phyloP scores from a whole-genome alignment of 2,797 vertebrate genomes.

The Octomys mimax region DNA sequence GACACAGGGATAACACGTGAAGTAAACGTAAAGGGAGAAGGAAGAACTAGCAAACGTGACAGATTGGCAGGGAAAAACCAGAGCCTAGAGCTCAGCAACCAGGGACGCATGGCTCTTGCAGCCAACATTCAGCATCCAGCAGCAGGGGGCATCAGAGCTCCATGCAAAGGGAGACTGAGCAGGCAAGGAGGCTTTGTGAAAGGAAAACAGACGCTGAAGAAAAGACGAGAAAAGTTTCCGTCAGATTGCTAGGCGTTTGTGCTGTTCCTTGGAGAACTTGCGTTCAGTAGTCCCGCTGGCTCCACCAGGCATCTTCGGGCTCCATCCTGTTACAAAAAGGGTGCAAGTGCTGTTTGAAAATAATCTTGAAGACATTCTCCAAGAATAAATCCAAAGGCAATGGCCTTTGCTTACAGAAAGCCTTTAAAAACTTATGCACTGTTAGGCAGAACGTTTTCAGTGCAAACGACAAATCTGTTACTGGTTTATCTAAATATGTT shows the following conservation, averaged over 20 bases:
- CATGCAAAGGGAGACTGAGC: conserved; percentile 55
- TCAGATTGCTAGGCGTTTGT: neutral
- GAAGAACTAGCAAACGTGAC: neutral
- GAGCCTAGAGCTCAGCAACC: neutral
- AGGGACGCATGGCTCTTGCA: neutral
- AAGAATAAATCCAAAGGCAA: neutral
- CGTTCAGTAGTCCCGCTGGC: neutral
- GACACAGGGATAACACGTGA: neutral
- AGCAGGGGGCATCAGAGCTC: conserved; percentile 89
- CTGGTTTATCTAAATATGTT: neutral
- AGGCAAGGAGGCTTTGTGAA: neutral
- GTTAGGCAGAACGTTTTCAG: neutral
- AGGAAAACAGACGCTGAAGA: neutral
- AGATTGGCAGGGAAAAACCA: neutral
- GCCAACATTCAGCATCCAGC: conserved; percentile 58
- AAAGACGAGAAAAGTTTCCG: neutral
- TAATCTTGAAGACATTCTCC: neutral
- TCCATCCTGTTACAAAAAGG: neutral
- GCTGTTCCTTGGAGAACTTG: neutral
- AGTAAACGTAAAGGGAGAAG: neutral
- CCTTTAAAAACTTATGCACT: neutral
- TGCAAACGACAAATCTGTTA: neutral
- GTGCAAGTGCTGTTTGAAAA: neutral
- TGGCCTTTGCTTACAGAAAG: neutral
- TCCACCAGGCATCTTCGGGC: neutral